Percentiles rank a stretch among this genome's conserved stretches.
phyloP scores from a whole-genome alignment of 2,113 vertebrate species.

The Catharus bicknelli region DNA sequence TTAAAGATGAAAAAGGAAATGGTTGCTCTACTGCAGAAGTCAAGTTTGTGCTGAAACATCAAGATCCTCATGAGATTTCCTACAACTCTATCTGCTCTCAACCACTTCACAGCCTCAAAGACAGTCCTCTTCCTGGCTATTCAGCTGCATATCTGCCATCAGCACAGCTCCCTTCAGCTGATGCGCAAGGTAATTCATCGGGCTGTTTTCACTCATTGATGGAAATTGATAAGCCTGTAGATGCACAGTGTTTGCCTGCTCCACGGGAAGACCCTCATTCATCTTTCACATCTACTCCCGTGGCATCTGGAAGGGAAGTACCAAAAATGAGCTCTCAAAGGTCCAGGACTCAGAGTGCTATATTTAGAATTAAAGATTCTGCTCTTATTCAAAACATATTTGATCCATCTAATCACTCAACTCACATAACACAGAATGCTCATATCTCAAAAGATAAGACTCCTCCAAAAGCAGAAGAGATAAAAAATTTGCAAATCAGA shows the following conservation, averaged over 20 bases:
- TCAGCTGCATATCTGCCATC: constrained; percentile 74
- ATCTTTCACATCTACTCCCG: constrained; percentile 42
- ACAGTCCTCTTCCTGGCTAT: constrained; percentile 58
- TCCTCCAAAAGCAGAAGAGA: constrained; percentile 72
- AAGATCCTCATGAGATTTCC: constrained; percentile 58
- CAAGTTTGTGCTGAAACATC: constrained; percentile 61
- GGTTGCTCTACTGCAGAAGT: constrained; percentile 47
- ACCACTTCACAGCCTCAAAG: constrained; percentile 67
- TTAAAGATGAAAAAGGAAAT: constrained; percentile 74
- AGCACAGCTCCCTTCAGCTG: constrained; percentile 67
- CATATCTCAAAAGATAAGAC: constrained; percentile 60
- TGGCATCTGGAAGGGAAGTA: constrained; percentile 64
- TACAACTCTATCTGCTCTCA: constrained; percentile 64
- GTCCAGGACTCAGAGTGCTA: constrained; percentile 64
- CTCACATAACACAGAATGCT: constrained; percentile 72
- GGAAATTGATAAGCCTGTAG: constrained; percentile 70
- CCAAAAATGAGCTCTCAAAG: constrained; percentile 73
- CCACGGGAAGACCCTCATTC: constrained; percentile 66
- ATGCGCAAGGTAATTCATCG: constrained; percentile 58
- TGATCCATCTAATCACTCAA: constrained; percentile 71
- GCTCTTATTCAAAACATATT: constrained; percentile 72
- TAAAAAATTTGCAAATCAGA: constrained; percentile 67
- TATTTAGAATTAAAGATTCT: constrained; percentile 77
- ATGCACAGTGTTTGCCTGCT: constrained; percentile 56
- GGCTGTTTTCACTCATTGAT: constrained; percentile 71